Evolutionary conservation across 2,888 invertebrate species (phyloP), one percentile per base, ranked within the genome.

Genomic region (Caenorhabditis sp.): DNA sequence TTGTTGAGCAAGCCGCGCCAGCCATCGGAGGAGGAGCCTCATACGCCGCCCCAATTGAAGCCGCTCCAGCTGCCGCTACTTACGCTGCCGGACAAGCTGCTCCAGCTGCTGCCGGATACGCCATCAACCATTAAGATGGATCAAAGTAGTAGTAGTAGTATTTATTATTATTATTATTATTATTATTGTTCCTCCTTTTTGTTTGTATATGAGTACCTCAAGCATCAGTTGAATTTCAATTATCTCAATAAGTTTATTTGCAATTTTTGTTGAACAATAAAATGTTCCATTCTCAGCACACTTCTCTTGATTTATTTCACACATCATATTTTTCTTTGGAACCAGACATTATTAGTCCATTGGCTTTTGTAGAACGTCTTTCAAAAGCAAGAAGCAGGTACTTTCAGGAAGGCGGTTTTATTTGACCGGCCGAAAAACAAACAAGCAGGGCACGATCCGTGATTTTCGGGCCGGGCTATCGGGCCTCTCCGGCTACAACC

Each of bases 61-160:
- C 66, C 53, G 65, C 65, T 24, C 66, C 70, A 70, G 58, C 31
- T n/a, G 69, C 19, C 21, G 63, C 51, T 37, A 55, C 66, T 50
- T 58, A 63, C 43, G 65, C 68, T 51, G 64, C 63, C 55, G 71
- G 59, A 59, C 55, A 24, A 60, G 63, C 58, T 57, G 67, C 59
- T 59, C 66, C 54, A 59, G 62, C 62, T 54, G 66, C 62, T 49
- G 69, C 65, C 59, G 68, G 68, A 68, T 51, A 53, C 43, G 43
- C 43, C 43, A 43, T 17, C 43, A 43, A 43, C 43, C 43, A 43
- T 3, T 43, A 43, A 43, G 43, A 17, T 3, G 43, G 12, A 17
- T 43, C 12, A 10, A 14, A 43, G 10, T 6, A 31, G 10, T 31
- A 31, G 4, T 31, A 31, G 31, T 31, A 31, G 31, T 31, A 31